Percentiles rank a stretch among this genome's conserved stretches.
These are phyloP conservation scores for Meteorus cinctellus DNA, from an alignment of 2,888 invertebrate genomes.

Conservation along the genomic window DNA sequence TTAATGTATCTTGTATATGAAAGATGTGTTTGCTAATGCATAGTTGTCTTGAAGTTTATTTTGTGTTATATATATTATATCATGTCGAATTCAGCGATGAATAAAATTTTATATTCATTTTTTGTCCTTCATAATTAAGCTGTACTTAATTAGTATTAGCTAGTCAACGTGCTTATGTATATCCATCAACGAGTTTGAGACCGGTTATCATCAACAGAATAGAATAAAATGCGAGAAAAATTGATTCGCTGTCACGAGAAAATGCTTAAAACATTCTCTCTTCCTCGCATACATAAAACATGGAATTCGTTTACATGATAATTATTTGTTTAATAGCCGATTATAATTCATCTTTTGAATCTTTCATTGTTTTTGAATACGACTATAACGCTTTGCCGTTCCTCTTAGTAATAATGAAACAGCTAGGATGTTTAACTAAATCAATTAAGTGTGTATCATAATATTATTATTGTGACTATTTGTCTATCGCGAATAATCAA, in stretches of 20 bases:
- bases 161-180: conserved; percentile 60
- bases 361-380: not conserved
- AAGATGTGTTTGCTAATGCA: not conserved
- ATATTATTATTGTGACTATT: not conserved
- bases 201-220: conserved; percentile 14
- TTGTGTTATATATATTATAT: conserved; percentile 1
- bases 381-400: conserved; percentile 15
- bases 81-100: not conserved
- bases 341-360: not conserved
- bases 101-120: not conserved
- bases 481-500: not conserved
- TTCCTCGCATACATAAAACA: not conserved
- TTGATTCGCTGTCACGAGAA: no score
- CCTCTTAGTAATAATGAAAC: conserved; percentile 22
- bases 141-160: conserved; percentile 64
- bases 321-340: conserved; percentile 1
- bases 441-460: conserved; percentile 7
- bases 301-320: conserved; percentile 33
- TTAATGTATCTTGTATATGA: not conserved
- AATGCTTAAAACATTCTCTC: no score
- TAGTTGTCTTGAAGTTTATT: conserved; percentile 4
- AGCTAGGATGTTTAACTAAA: conserved; percentile 5
- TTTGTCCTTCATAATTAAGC: conserved; percentile 1
- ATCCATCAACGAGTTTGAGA: not conserved
- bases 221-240: no score